Percentiles rank a stretch among this genome's conserved stretches.
These are phyloP conservation scores for Emys orbicularis DNA, from an alignment of 2,797 vertebrate species.

Conservation along the genomic window DNA sequence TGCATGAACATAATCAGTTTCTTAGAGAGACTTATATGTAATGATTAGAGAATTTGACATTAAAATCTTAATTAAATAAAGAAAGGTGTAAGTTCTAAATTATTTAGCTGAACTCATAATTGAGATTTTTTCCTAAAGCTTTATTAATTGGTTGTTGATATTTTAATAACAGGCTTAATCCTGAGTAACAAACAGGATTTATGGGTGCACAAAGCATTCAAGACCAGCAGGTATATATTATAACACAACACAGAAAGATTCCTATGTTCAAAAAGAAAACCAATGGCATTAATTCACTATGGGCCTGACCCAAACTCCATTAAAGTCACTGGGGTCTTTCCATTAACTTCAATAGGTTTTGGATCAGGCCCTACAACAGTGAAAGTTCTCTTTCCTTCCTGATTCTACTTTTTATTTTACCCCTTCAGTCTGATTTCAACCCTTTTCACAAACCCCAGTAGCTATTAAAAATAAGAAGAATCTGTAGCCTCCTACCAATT, in stretches of 20 bases:
- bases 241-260: not conserved
- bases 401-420: constrained; percentile 1
- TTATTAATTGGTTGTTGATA: not conserved
- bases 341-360: not conserved
- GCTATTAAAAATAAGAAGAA: constrained; percentile 36
- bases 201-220: not conserved
- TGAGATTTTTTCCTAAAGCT: not conserved
- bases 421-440: not conserved
- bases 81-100: not conserved
- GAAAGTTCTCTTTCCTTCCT: not conserved
- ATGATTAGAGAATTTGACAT: not conserved
- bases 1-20: not conserved
- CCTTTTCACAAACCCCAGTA: not conserved
- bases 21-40: not conserved
- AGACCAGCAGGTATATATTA: not conserved
- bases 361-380: not conserved
- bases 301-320: not conserved
- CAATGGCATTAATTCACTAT: not conserved
- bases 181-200: not conserved
- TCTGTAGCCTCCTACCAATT: constrained; percentile 88
- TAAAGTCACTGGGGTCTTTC: not conserved
- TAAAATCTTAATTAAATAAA: not conserved
- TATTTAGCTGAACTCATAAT: not conserved
- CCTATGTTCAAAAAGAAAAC: constrained; percentile 4
- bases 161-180: constrained; percentile 12